These are phyloP conservation scores for Parascotia fuliginaria DNA, from an alignment of 2,888 invertebrate species.

Conservation along the genomic window DNA sequence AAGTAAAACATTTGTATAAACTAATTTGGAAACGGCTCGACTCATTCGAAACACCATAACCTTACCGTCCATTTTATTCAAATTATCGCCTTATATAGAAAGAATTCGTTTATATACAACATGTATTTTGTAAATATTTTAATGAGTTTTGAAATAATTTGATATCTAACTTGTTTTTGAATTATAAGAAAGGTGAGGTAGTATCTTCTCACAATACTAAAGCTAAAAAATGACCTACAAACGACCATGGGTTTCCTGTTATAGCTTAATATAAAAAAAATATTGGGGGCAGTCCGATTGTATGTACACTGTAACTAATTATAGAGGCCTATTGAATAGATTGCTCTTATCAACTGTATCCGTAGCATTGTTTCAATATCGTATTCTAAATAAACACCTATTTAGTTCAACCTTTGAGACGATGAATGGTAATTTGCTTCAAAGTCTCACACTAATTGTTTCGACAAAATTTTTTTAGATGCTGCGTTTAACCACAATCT, in stretches of 20 bases:
- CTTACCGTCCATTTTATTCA: neutral
- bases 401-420: too few species aligned
- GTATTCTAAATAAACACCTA: neutral
- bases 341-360: neutral
- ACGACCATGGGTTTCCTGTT: slow-evolving; percentile 11
- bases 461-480: neutral
- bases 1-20: too few species aligned
- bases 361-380: slow-evolving; percentile 1
- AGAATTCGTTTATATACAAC: neutral
- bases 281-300: slow-evolving; percentile 7
- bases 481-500: too few species aligned
- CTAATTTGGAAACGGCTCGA: too few species aligned
- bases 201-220: slow-evolving; percentile 23
- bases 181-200: slow-evolving; percentile 19
- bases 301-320: slow-evolving; percentile 18
- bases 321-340: slow-evolving; percentile 13
- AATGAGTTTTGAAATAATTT: slow-evolving; percentile 16
- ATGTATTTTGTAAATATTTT: slow-evolving; percentile 18
- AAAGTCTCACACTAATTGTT: too few species aligned
- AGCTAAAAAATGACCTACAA: slow-evolving; percentile 26
- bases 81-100: neutral
- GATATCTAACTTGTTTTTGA: slow-evolving; percentile 12
- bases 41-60: too few species aligned
- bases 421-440: too few species aligned
- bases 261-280: slow-evolving; percentile 14